Base-by-base conservation (phyloP, 2,888 invertebrate genomes). In the Carabus problematicus region DNA sequence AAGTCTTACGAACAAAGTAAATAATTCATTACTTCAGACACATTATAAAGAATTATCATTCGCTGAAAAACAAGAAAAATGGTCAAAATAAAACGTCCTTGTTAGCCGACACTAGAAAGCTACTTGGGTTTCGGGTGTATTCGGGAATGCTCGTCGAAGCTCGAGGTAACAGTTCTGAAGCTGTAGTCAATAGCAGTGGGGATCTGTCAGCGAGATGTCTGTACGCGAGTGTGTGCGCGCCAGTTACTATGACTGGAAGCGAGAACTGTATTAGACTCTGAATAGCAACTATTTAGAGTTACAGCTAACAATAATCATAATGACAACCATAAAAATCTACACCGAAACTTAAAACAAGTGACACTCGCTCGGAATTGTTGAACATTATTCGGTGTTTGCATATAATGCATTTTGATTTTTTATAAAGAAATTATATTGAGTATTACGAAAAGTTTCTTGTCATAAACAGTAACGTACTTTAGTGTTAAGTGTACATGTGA, bases 321-420 rank as follows among this genome's bases (percentile, higher is more conserved):
- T 54, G 54, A 54, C 63, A 54, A 9, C 19, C 42, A 45, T 29
- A 60, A 45, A 29, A 29, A 29, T 4, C 52, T 12, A 14, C 52
- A 52, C 16, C 52, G 19, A 14, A 14, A 52, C 18, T 16, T 40
- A 18, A 52, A 54, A 39, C 11, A 14, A 56, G 56, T 52, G 16
- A 41, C 40, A 59, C 42, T 40, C 14, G 40, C 29, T 40, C 29
- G 8, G 3, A 42, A 16, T 42, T 59, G 41, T 59, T 40, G 8
- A 14, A 9, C 16, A 52, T 52, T 52, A 52, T 9, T 4, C 16
- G 52, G 12, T 9, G 16, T 52, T 19, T 40, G 49, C 39, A 47
- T 45, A 62, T 62, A 52, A 66, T 66, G 66, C 66, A 66, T 66
- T 66, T 59, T 66, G 66, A 66, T 66, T 66, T 66, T 59, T 59